These are phyloP conservation scores for Anarsia innoxiella DNA, from an alignment of 2,888 invertebrate species.

Conservation along the genomic window DNA sequence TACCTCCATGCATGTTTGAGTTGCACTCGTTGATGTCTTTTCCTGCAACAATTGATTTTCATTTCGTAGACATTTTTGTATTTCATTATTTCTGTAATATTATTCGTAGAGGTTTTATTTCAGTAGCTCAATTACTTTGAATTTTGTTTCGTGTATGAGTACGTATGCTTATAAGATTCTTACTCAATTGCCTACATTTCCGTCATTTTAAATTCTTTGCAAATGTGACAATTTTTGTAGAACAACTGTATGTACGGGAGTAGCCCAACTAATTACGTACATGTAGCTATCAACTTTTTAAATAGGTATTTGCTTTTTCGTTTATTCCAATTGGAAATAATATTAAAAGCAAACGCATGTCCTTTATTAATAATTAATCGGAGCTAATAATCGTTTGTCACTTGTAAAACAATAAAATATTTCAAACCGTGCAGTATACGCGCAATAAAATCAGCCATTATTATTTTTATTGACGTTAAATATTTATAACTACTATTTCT, in stretches of 20 bases:
- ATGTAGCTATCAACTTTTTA: no score
- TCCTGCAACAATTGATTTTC: constrained; percentile 19
- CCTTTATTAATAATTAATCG: constrained; percentile 26
- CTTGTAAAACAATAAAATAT: constrained; percentile 31
- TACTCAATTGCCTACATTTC: no score
- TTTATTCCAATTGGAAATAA: constrained; percentile 31
- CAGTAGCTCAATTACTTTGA: no score
- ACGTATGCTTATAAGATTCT: no score
- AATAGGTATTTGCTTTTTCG: no score
- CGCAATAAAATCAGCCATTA: constrained; percentile 39
- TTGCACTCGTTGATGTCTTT: constrained; percentile 24
- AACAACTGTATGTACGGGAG: no score
- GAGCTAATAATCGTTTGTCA: constrained; percentile 21
- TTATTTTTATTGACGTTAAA: constrained; percentile 38
- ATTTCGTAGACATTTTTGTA: neutral
- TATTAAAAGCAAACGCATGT: constrained; percentile 11
- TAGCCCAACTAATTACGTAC: no score
- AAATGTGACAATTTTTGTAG: no score
- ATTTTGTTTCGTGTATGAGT: no score
- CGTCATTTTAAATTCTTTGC: no score
- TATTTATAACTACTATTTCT: constrained; percentile 25
- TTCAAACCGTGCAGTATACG: constrained; percentile 31
- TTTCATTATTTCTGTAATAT: no score
- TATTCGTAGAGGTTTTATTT: no score
- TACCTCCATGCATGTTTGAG: constrained; percentile 49